These are phyloP conservation scores for Andrena trimmerana DNA, from an alignment of 2,888 invertebrate genomes.

Conservation along the genomic window DNA sequence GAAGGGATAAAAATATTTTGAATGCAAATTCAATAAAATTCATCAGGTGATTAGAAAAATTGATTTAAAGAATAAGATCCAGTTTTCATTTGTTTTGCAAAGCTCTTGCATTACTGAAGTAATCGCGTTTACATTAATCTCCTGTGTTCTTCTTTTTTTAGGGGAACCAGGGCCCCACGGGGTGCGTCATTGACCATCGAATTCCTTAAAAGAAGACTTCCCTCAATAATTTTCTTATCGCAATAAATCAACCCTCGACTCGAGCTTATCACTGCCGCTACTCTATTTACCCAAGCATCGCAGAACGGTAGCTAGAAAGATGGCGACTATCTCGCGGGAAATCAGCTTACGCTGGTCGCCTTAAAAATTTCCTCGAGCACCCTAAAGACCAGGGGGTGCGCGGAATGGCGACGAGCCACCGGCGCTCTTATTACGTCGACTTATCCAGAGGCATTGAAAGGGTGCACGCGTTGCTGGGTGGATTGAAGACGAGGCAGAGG, in stretches of 20 bases:
- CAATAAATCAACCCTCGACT: conserved; percentile 28
- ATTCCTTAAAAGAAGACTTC: neutral
- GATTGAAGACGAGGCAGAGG: conserved; percentile 49
- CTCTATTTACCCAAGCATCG: conserved; percentile 35
- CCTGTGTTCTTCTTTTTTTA: no score
- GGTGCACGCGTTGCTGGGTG: conserved; percentile 60
- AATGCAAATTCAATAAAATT: no score
- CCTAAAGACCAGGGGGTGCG: neutral
- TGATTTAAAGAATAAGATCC: no score
- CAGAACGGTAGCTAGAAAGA: neutral
- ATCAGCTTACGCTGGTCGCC: conserved; percentile 38
- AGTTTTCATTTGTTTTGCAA: no score
- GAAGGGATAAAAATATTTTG: no score
- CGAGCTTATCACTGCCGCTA: conserved; percentile 18
- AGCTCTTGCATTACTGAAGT: no score
- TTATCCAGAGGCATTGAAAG: conserved; percentile 64
- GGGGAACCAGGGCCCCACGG: no score
- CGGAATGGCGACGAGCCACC: conserved; percentile 32
- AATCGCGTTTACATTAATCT: no score
- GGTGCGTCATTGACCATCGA: no score
- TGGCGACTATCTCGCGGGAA: conserved; percentile 3
- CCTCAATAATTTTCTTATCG: neutral
- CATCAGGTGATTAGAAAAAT: no score
- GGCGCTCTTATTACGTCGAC: conserved; percentile 63
- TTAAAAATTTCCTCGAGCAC: conserved; percentile 16